phyloP scores from a whole-genome alignment of 2,797 vertebrate species.

The Channallabes apus region DNA sequence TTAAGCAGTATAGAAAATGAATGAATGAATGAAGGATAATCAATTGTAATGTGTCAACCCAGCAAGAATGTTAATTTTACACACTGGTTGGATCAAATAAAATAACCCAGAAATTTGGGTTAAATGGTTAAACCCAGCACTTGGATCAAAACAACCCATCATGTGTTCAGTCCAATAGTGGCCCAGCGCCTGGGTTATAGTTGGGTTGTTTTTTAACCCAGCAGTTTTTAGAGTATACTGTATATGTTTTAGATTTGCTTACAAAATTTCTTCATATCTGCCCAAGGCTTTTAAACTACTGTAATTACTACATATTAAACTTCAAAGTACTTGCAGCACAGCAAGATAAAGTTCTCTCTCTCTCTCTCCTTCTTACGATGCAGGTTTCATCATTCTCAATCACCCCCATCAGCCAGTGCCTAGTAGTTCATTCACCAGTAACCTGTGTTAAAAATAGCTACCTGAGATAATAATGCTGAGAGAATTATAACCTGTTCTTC shows the following conservation, averaged over 20 bases:
- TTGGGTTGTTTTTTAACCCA: too few species aligned
- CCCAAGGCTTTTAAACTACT: background rate
- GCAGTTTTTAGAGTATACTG: too few species aligned
- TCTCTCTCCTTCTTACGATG: background rate
- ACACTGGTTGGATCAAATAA: too few species aligned
- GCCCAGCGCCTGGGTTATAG: too few species aligned
- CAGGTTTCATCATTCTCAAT: background rate
- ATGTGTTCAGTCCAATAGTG: too few species aligned
- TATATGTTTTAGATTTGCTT: background rate
- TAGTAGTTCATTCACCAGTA: conserved; percentile 37
- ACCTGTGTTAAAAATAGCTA: conserved; percentile 31
- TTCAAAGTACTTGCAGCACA: background rate
- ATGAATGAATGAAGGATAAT: too few species aligned
- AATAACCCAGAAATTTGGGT: too few species aligned
- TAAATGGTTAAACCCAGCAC: too few species aligned
- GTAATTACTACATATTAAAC: conserved; percentile 11
- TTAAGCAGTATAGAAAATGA: too few species aligned
- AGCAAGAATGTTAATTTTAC: too few species aligned
- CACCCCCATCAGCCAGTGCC: background rate
- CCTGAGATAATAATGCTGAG: background rate
- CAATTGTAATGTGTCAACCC: too few species aligned
- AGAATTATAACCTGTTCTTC: conserved; percentile 6
- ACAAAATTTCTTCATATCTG: background rate
- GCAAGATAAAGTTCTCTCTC: background rate
- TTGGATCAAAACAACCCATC: too few species aligned